Conservation (phyloP, 1,140 invertebrate species). For the Druon quercuslanigerum region DNA sequence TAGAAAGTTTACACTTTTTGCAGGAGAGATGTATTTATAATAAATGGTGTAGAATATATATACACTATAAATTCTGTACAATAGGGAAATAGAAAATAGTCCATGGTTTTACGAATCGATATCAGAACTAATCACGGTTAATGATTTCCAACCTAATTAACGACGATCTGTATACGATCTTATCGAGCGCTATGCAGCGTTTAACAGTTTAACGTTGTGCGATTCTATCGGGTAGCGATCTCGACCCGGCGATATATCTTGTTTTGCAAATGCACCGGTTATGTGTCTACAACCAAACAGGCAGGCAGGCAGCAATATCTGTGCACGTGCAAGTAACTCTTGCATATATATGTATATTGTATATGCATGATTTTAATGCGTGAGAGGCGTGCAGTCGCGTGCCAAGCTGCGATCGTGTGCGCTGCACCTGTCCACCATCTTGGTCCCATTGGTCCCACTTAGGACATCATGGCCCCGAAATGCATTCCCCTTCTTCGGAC, state of each 20-base stretch:
- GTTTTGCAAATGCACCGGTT: conserved; percentile 30
- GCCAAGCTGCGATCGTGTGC: conserved; percentile 30
- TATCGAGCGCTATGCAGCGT: background rate
- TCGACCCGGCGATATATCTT: conserved; percentile 22
- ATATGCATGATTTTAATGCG: conserved; percentile 41
- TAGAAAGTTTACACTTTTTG: no score
- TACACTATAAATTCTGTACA: background rate
- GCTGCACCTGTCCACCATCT: conserved; percentile 61
- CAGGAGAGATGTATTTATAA: no score
- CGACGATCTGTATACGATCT: conserved; percentile 6
- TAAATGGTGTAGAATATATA: background rate
- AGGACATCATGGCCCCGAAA: conserved; percentile 34
- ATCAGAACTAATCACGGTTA: conserved; percentile 7
- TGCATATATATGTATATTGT: conserved; percentile 15
- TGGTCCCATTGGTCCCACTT: conserved; percentile 40
- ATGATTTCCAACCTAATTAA: conserved; percentile 25
- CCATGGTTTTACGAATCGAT: background rate
- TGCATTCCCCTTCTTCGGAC: conserved; percentile 23
- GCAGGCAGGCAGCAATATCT: conserved; percentile 19
- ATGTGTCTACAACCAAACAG: background rate
- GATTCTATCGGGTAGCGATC: conserved; percentile 22
- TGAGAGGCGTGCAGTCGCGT: conserved; percentile 47
- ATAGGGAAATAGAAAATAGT: background rate
- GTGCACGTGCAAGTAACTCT: conserved; percentile 8
- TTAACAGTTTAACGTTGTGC: conserved; percentile 24